Evolutionary conservation across 2,797 vertebrate genomes (phyloP).

Genomic region (Parauchenoglanis punctatus): DNA sequence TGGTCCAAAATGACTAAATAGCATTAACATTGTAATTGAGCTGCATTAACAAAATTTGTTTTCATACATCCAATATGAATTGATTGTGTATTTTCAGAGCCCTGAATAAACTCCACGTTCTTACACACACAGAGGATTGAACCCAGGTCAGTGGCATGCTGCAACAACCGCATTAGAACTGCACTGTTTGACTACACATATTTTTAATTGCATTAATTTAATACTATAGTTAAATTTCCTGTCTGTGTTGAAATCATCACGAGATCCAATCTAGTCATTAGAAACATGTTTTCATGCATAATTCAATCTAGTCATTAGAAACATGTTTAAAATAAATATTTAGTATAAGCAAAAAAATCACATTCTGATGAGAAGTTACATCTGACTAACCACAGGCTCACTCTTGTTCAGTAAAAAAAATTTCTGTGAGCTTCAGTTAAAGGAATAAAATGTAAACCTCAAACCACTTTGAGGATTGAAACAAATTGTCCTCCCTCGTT

Average conservation of each 20-base stretch:
- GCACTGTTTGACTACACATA: neutral
- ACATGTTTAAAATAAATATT: neutral
- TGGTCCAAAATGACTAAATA: neutral
- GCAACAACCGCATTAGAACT: neutral
- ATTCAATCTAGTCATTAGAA: neutral
- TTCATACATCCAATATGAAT: neutral
- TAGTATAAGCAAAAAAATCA: neutral
- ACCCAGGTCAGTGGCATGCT: neutral
- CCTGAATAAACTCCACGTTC: neutral
- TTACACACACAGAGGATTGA: neutral
- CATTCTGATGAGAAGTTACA: neutral
- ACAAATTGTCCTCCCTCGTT: slow-evolving; percentile 37
- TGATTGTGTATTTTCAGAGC: neutral
- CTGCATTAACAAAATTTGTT: neutral
- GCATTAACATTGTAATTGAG: neutral
- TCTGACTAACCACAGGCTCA: neutral
- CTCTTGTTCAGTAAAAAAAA: neutral
- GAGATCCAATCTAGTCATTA: neutral
- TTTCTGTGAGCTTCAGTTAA: slow-evolving; percentile 1
- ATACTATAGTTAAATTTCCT: too few species aligned
- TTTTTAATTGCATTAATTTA: neutral
- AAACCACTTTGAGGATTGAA: slow-evolving; percentile 28
- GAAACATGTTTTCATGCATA: neutral
- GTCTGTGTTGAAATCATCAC: neutral
- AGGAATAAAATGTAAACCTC: slow-evolving; percentile 27